A percentile compares a stretch with the other conserved stretches of the same genome.
Evolutionary conservation across 2,113 vertebrate species (phyloP).

Genomic region (Etheostoma cragini): DNA sequence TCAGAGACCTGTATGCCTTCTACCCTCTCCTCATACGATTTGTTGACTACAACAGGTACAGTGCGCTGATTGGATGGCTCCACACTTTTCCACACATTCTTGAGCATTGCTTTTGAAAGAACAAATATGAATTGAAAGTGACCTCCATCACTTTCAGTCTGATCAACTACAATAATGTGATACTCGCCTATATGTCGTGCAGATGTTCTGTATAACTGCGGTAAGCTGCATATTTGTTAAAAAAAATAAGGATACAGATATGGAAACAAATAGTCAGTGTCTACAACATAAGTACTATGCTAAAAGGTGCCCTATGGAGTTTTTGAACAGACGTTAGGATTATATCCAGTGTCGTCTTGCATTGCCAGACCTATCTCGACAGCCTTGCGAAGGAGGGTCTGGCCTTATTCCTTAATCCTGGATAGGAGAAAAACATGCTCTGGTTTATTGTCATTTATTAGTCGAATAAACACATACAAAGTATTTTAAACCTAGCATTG

Average conservation of each 20-base stretch:
- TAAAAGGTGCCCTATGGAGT: neutral
- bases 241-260: neutral
- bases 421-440: too few relatives aligned
- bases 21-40: conserved; percentile 97
- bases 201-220: neutral
- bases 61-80: neutral
- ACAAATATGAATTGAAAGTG: neutral
- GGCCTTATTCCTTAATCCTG: too few relatives aligned
- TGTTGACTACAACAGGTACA: conserved; percentile 96
- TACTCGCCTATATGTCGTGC: neutral
- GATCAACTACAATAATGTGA: neutral
- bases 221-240: neutral
- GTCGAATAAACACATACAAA: too few relatives aligned
- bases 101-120: neutral
- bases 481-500: neutral
- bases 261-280: neutral
- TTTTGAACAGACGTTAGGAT: neutral
- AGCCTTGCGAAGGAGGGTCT: too few relatives aligned
- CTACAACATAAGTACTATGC: neutral
- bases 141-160: neutral
- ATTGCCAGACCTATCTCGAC: too few relatives aligned
- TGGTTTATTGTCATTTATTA: too few relatives aligned
- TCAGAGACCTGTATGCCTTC: conserved; percentile 96
- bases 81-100: neutral
- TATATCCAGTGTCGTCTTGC: neutral